phyloP scores from a whole-genome alignment of 2,113 vertebrate genomes.

The Siniperca chuatsi region DNA sequence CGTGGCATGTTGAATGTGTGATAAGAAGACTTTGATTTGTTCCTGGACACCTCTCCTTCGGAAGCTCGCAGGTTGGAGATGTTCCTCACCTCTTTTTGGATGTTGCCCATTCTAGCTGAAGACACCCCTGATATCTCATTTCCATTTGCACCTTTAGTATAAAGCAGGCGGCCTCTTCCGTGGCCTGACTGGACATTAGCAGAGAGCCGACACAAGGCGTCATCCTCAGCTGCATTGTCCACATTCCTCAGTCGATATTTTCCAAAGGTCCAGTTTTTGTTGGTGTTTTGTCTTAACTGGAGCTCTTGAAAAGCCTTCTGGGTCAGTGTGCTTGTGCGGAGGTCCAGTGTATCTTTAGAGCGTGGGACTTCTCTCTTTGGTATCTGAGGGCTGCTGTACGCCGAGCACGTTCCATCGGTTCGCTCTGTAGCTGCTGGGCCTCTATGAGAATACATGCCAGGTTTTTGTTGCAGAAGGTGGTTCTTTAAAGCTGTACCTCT shows the following conservation, averaged over 20 bases:
- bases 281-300: conserved; percentile 72
- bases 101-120: conserved; percentile 20
- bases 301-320: conserved; percentile 71
- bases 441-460: conserved; percentile 30
- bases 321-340: conserved; percentile 62
- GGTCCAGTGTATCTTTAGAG: conserved; percentile 80
- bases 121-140: conserved; percentile 64
- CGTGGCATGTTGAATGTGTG: conserved; percentile 42
- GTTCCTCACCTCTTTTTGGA: conserved; percentile 45
- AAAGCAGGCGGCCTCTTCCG: conserved; percentile 41
- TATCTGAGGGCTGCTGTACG: conserved; percentile 82
- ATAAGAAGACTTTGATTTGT: conserved; percentile 50
- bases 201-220: conserved; percentile 20
- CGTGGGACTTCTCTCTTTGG: conserved; percentile 67
- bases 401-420: conserved; percentile 73
- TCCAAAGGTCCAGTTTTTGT: conserved; percentile 83
- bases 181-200: conserved; percentile 29
- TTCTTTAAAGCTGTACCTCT: conserved; percentile 70
- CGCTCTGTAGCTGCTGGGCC: conserved; percentile 55
- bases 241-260: conserved; percentile 69
- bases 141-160: conserved; percentile 72
- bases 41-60: conserved; percentile 17
- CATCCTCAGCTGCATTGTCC: conserved; percentile 64
- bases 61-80: conserved; percentile 26
- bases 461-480: conserved; percentile 73